Base-by-base conservation (phyloP, 2,888 invertebrate species). In the Caenorhabditis afra region DNA sequence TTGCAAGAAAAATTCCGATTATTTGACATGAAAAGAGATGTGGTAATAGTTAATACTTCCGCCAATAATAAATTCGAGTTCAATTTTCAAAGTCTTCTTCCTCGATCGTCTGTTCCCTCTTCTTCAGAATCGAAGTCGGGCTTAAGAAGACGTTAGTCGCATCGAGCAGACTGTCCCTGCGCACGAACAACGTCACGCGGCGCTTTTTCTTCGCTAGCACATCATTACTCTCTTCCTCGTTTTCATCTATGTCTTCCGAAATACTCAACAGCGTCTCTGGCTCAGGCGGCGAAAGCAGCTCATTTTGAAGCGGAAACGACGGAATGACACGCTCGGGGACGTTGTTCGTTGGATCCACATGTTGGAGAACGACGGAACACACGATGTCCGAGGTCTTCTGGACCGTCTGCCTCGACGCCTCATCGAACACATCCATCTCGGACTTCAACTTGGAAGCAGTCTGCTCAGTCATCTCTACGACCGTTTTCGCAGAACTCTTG, bases 121-220 rank as follows among this genome's bases (percentile, higher is more conserved):
- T 55, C 20, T 64, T 62, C 14, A 18, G 55, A 16, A 76, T 76
- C 12, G 71, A 7, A 3, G 41, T 16, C 7, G 78, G 78, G 12
- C 78, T 78, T 20, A 59, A 29, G 58, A 78, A 78, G 1, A 45
- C 23, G 29, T 78, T 78, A 1, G 78, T 71, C 3, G 67, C 50
- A 11, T 71, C 71, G 4, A 78, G 67, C 1, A 78, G 55, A 52
- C 66, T 71, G 57, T 78, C 78, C 12, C 78, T 37, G 1, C 71
- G 22, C 5, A 78, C 66, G 37, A 62, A 78, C 23, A 49, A n/a
- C 1, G 78, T 66, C 3, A 78, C 71, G 10, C 78, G 66, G 7
- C 78, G 18, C 39, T 77, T 75, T 37, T 57, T 66, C 22, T 39
- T 75, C 12, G 67, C 66, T 3, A 55, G 37, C 2, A 23, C 29